Evolutionary conservation across 2,113 vertebrate species (phyloP).

Genomic region (Oryzias woworae): DNA sequence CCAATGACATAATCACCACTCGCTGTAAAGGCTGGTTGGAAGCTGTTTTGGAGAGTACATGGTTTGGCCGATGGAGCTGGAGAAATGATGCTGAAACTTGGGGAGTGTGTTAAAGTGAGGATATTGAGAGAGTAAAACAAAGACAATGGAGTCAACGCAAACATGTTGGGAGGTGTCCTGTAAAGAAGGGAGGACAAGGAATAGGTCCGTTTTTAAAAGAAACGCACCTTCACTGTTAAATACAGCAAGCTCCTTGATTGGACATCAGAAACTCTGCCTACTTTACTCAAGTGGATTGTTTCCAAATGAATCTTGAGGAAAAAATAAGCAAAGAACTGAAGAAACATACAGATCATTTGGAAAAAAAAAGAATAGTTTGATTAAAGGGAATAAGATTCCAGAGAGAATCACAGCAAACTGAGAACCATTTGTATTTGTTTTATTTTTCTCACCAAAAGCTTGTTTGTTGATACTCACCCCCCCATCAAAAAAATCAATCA

Average conservation of each 20-base stretch:
- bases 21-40: constrained; percentile 40
- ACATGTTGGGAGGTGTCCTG: constrained; percentile 31
- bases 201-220: constrained; percentile 20
- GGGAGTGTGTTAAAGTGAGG: not conserved
- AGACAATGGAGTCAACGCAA: not conserved
- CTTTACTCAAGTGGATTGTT: not conserved
- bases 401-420: too few relatives aligned
- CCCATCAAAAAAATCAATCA: too few relatives aligned
- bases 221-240: constrained; percentile 16
- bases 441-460: too few relatives aligned
- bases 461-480: too few relatives aligned
- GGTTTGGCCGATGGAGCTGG: not conserved
- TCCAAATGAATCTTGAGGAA: not conserved
- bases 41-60: constrained; percentile 52
- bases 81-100: not conserved
- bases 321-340: not conserved
- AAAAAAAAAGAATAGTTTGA: not conserved
- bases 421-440: too few relatives aligned
- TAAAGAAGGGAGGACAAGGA: not conserved
- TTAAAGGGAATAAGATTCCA: not conserved
- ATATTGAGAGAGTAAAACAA: constrained; percentile 21
- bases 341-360: not conserved
- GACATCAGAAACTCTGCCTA: constrained; percentile 5
- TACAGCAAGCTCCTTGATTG: constrained; percentile 27
- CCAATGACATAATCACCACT: constrained; percentile 50